A percentile compares a stretch with the other conserved stretches of the same genome.
Evolutionary conservation across 2,888 invertebrate genomes (phyloP).

Genomic region (Neocrepidodera transversa): DNA sequence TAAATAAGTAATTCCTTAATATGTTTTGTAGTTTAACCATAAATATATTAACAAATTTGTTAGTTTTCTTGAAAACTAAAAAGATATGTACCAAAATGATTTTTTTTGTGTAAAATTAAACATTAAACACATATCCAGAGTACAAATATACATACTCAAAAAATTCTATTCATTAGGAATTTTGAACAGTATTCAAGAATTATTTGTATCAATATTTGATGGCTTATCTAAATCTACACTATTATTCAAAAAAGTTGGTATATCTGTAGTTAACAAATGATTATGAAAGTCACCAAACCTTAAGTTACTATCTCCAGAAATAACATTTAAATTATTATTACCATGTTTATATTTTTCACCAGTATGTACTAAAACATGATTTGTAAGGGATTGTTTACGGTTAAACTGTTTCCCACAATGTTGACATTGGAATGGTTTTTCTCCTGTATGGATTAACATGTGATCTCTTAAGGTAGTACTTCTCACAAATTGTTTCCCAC

Average conservation of each 20-base stretch:
- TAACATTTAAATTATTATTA: slow-evolving; percentile 10
- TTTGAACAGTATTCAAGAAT: background rate
- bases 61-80: too few species aligned
- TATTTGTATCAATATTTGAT: background rate
- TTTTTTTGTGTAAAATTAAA: too few species aligned
- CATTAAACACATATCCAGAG: too few species aligned
- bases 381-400: slow-evolving; percentile 39
- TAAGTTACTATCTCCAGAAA: slow-evolving; percentile 14
- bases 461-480: slow-evolving; percentile 50
- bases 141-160: too few species aligned
- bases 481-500: slow-evolving; percentile 49
- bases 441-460: slow-evolving; percentile 46
- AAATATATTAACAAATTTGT: too few species aligned
- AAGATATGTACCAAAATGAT: too few species aligned
- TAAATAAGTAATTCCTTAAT: too few species aligned
- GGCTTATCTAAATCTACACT: background rate
- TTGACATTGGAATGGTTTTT: slow-evolving; percentile 49
- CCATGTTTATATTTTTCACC: slow-evolving; percentile 21
- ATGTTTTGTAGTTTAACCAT: too few species aligned
- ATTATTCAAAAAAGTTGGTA: background rate
- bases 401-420: slow-evolving; percentile 48
- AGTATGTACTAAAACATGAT: slow-evolving; percentile 38
- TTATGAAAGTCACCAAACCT: slow-evolving; percentile 4
- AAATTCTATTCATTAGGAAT: too few species aligned
- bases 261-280: slow-evolving; percentile 6